Base-by-base conservation (phyloP, 1,140 invertebrate genomes). In the Brachionus rubens region DNA sequence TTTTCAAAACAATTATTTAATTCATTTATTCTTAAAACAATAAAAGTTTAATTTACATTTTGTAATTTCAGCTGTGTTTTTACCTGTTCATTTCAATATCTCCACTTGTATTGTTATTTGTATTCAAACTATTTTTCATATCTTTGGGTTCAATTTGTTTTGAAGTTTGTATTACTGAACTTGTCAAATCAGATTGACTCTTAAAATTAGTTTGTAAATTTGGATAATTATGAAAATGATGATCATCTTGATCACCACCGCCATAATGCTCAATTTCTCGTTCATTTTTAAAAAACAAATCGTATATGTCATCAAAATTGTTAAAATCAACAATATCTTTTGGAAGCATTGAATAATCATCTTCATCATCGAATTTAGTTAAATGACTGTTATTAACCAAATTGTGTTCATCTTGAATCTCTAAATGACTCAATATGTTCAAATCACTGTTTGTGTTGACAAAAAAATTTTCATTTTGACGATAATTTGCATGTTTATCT, bases 331-430 rank as follows among this genome's bases (percentile, higher is more conserved):
- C 24, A 43, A 41, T 43, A n/a, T 62, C 56, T 36, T 40, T 62
- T 21, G 56, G 30, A 9, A 36, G 33, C 16, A 62, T 36, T 12
- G 59, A 65, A 65, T 65, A 65, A 4, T 65, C 59, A 24, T 65
- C 59, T 26, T 65, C 59, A 24, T 65, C 59, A 14, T 65, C 59
- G 26, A 65, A 43, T 65, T 43, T 65, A 0, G 33, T 65, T 26
- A 65, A 43, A 65, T 65, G 41, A 41, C 59, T 65, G 24, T 41
- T 65, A 65, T 65, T 65, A 21, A 65, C 19, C 36, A 65, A 28
- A 41, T 65, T 65, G 19, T 65, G 28, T 43, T 65, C 41, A 24
- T 65, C 59, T 2, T 41, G 33, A 4, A 43, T 26, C 3, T 65
- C 59, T 24, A 41, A 41, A 43, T 65, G n/a, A 43, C 14, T 21